Evolutionary conservation across 2,888 invertebrate species (phyloP).

Genomic region (Limnephilus auricula): DNA sequence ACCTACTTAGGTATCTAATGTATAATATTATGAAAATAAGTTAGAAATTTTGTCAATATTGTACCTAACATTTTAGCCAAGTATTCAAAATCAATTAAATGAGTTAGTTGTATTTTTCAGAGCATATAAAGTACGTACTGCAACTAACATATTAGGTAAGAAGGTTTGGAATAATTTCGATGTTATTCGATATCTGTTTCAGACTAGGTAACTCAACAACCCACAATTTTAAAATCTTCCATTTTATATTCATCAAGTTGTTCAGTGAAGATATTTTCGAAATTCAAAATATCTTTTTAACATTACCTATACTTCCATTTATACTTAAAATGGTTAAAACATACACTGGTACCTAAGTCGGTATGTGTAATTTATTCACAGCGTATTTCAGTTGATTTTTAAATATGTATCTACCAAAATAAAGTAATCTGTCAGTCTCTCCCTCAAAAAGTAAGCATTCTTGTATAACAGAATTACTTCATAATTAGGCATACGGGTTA

Average conservation of each 20-base stretch:
- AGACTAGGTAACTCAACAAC: too few relatives aligned
- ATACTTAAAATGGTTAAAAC: neutral
- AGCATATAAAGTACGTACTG: too few relatives aligned
- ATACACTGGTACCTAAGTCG: neutral
- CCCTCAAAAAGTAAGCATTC: slow-evolving; percentile 37
- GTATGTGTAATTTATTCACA: slow-evolving; percentile 37
- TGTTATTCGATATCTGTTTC: too few relatives aligned
- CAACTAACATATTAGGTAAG: too few relatives aligned
- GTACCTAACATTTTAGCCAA: neutral
- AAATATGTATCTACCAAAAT: slow-evolving; percentile 31
- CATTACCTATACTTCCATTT: neutral
- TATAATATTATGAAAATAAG: neutral
- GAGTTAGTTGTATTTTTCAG: too few relatives aligned
- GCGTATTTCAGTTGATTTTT: neutral
- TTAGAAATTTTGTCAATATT: neutral
- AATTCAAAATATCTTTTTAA: neutral
- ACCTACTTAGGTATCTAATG: neutral
- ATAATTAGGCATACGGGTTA: slow-evolving; percentile 56
- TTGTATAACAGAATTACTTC: slow-evolving; percentile 32
- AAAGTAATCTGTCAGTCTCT: slow-evolving; percentile 52
- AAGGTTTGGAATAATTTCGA: too few relatives aligned
- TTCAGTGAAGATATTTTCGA: neutral
- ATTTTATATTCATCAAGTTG: neutral
- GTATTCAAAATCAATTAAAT: neutral
- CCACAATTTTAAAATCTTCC: neutral